A percentile compares a stretch with the other conserved stretches of the same genome.
These are phyloP conservation scores for Corythornis cristatus DNA, from an alignment of 2,113 vertebrate species.

Conservation along the genomic window DNA sequence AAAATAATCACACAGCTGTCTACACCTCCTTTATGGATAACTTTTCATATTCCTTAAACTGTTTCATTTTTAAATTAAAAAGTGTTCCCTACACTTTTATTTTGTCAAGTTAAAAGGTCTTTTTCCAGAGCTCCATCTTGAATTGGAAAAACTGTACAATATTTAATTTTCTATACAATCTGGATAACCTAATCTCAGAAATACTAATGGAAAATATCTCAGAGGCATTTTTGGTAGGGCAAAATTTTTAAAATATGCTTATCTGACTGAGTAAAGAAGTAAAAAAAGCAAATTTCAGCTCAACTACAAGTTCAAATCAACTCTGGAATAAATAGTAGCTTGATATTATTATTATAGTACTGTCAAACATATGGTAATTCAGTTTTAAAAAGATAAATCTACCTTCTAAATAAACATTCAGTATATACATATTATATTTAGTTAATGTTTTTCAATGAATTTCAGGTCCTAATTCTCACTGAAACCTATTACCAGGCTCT, in stretches of 20 bases:
- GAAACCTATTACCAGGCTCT: not conserved
- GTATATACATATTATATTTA: not conserved
- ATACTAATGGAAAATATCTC: not conserved
- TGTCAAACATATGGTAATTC: not conserved
- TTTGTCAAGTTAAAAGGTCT: not conserved
- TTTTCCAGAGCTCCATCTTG: not conserved
- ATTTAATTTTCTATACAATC: not conserved
- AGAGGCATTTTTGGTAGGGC: not conserved
- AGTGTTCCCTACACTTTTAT: not conserved
- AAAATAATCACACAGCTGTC: not conserved
- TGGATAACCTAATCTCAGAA: not conserved
- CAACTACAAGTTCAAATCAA: not conserved
- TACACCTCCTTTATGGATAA: not conserved
- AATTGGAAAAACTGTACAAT: not conserved
- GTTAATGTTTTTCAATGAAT: not conserved
- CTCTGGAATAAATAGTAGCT: not conserved
- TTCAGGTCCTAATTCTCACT: not conserved
- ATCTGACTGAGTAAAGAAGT: not conserved
- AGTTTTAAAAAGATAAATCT: not conserved
- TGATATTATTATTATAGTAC: not conserved
- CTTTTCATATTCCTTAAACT: not conserved
- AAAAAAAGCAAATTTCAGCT: not conserved
- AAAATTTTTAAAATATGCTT: not conserved
- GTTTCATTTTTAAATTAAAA: not conserved
- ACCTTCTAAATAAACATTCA: not conserved